Conservation (phyloP, 1,140 invertebrate species). For the Drosophila ercepeae region DNA sequence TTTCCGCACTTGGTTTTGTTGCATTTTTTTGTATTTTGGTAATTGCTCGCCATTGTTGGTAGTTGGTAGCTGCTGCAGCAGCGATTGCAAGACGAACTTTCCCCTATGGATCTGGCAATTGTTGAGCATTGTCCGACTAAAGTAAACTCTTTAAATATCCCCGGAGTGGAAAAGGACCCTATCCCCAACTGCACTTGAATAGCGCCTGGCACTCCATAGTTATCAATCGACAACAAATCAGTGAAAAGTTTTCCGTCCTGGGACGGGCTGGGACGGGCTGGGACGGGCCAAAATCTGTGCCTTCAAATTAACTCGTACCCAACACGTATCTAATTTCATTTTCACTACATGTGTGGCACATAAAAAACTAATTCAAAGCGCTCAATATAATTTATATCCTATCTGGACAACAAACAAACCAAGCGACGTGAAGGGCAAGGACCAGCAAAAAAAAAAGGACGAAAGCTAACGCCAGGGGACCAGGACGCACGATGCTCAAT, state of each 20-base stretch:
- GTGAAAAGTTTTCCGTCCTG: constrained; percentile 13
- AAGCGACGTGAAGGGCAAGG: constrained; percentile 11
- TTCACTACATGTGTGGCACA: constrained; percentile 66
- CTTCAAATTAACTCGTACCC: constrained; percentile 62
- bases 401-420: constrained; percentile 58
- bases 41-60: constrained; percentile 76
- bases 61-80: too few relatives aligned
- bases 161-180: not conserved
- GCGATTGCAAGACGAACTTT: constrained; percentile 38
- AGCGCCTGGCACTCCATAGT: not conserved
- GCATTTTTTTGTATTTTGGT: constrained; percentile 59
- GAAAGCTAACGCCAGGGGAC: constrained; percentile 3
- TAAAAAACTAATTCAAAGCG: constrained; percentile 81
- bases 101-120: constrained; percentile 52
- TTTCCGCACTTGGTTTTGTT: constrained; percentile 11
- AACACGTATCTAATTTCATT: constrained; percentile 79
- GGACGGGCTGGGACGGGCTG: not conserved
- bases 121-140: constrained; percentile 61
- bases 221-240: constrained; percentile 49
- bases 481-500: constrained; percentile 43
- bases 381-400: constrained; percentile 81
- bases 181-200: not conserved
- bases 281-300: constrained; percentile 44
- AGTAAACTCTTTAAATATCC: constrained; percentile 59
- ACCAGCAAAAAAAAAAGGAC: constrained; percentile 2